Percentiles rank a stretch among this genome's conserved stretches.
Conservation (phyloP, 35 echinoderm and acorn worm species). For the Stichopus chloronotus region DNA sequence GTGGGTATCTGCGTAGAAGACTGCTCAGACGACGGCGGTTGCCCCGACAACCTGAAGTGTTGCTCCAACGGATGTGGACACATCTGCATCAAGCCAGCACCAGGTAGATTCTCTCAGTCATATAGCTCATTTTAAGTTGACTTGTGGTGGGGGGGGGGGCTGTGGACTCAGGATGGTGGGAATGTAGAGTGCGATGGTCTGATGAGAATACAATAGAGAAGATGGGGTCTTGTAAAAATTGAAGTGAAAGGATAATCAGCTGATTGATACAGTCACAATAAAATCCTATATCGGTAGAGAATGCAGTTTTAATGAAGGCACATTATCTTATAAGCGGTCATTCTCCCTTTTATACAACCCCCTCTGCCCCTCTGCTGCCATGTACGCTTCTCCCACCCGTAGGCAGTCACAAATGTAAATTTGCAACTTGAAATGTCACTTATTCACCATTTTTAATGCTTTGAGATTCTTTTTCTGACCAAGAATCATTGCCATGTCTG, state of each 20-base stretch:
- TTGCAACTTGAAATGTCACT: not conserved
- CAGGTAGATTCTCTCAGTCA: slow-evolving; percentile 33
- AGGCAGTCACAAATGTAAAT: not conserved
- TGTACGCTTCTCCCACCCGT: too few species aligned
- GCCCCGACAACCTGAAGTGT: slow-evolving; percentile 61
- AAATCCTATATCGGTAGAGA: too few species aligned
- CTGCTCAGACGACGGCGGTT: slow-evolving; percentile 72
- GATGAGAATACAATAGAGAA: too few species aligned
- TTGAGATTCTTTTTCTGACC: not conserved
- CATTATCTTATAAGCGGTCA: too few species aligned
- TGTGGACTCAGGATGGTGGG: not conserved
- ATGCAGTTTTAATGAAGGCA: too few species aligned
- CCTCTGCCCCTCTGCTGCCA: too few species aligned
- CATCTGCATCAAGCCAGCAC: slow-evolving; percentile 50
- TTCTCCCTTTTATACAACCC: too few species aligned
- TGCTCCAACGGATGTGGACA: slow-evolving; percentile 80
- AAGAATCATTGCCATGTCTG: too few species aligned
- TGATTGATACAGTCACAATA: too few species aligned
- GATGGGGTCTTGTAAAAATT: too few species aligned
- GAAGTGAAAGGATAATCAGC: too few species aligned
- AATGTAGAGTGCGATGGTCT: not conserved
- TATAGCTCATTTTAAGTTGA: too few species aligned
- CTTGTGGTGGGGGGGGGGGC: not conserved
- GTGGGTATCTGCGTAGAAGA: slow-evolving; percentile 61
- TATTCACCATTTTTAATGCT: not conserved